These are phyloP conservation scores for Lasioglossum oenotherae DNA, from an alignment of 2,888 invertebrate species.

Conservation along the genomic window DNA sequence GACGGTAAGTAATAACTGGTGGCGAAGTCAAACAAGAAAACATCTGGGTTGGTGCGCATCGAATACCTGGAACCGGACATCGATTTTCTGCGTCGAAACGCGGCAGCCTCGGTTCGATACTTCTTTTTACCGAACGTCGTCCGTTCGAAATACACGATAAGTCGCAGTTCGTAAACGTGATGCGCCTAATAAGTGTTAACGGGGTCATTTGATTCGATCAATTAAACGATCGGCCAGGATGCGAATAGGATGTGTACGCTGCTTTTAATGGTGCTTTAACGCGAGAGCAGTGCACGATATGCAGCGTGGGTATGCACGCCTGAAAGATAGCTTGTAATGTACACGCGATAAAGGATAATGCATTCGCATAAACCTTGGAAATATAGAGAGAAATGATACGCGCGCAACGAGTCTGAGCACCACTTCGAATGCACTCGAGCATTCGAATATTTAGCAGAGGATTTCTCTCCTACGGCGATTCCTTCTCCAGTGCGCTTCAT, in stretches of 20 bases:
- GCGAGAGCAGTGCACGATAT: not conserved
- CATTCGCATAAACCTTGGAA: slow-evolving; percentile 41
- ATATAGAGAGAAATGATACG: slow-evolving; percentile 40
- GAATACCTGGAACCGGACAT: slow-evolving; percentile 30
- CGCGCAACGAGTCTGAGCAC: slow-evolving; percentile 46
- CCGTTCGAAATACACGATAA: not conserved
- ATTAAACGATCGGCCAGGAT: not conserved
- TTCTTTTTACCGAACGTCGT: not conserved
- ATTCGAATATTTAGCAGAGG: slow-evolving; percentile 68
- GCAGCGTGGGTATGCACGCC: not conserved
- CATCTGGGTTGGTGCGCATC: slow-evolving; percentile 10
- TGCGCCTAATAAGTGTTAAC: slow-evolving; percentile 5
- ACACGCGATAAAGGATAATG: slow-evolving; percentile 48
- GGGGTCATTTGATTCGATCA: slow-evolving; percentile 14
- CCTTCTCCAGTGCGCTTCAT: slow-evolving; percentile 74
- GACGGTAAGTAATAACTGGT: slow-evolving; percentile 62
- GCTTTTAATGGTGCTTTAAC: not conserved
- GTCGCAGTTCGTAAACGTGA: not conserved
- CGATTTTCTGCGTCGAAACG: slow-evolving; percentile 28
- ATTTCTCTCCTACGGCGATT: slow-evolving; percentile 62
- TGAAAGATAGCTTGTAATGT: slow-evolving; percentile 26
- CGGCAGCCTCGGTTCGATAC: not conserved
- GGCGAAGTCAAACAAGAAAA: slow-evolving; percentile 57
- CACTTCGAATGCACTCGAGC: slow-evolving; percentile 64
- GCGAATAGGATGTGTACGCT: not conserved